These are phyloP conservation scores for Percina caprodes DNA, from an alignment of 2,113 vertebrate species.

Conservation along the genomic window DNA sequence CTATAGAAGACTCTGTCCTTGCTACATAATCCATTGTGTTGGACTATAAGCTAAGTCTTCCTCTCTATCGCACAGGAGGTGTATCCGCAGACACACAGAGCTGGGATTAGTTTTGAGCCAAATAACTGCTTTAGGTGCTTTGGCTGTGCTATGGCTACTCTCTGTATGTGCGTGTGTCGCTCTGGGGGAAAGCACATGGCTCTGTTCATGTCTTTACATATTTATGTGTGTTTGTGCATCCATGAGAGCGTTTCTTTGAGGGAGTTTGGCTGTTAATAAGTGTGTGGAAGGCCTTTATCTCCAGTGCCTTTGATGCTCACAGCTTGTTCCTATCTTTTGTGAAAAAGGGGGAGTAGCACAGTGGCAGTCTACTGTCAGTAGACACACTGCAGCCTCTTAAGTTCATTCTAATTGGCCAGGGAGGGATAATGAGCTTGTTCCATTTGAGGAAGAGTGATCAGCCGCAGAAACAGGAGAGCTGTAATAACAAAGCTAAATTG, in stretches of 20 bases:
- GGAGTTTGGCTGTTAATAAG: background rate
- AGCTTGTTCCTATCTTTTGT: constrained; percentile 26
- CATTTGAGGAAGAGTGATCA: background rate
- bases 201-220: constrained; percentile 20
- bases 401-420: constrained; percentile 22
- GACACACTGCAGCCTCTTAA: background rate
- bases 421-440: constrained; percentile 39
- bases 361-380: background rate
- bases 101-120: constrained; percentile 37
- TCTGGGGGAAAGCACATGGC: background rate
- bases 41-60: constrained; percentile 7
- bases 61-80: background rate
- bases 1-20: background rate
- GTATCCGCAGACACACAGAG: constrained; percentile 17
- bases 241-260: constrained; percentile 4
- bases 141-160: too few relatives aligned
- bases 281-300: constrained; percentile 47
- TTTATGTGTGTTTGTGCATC: constrained; percentile 6
- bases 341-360: background rate
- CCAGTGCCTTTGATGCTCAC: constrained; percentile 40
- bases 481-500: constrained; percentile 11
- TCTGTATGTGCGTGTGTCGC: background rate
- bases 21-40: background rate
- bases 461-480: background rate
- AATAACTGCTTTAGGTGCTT: constrained; percentile 17